Base-by-base conservation (phyloP, 2,797 vertebrate species). In the Catamblyrhynchus diadema region DNA sequence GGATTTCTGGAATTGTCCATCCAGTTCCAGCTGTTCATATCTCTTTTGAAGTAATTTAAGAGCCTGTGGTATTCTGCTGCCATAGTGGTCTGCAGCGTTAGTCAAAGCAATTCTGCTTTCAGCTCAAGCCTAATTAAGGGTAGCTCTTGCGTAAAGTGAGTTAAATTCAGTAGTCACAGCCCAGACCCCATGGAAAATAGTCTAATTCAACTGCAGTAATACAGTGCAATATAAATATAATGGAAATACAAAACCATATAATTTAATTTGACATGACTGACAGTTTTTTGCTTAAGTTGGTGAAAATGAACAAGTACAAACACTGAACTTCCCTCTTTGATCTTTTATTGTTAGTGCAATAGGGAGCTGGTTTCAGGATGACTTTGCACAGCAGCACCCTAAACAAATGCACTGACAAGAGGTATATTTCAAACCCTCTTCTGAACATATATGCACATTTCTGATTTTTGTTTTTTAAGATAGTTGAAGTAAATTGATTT, bases 191-290 rank as follows among this genome's bases (percentile, higher is more conserved):
- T 69, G 91, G 92, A 94, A 96, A 95, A 95, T 66, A 89, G 83
- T 75, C 81, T 89, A 91, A 94, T 92, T 93, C 91, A 95, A 89
- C 73, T 90, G 94, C 86, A 92, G 81, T 53, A 94, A 90, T 80
- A 90, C 42, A 90, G 47, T 73, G 78, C 53, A 93, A 94, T 94
- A 92, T 70, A 94, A 95, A 90, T 93, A 87, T 73, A 96, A 96
- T 83, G 69, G 90, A 95, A 95, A 96, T 95, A 96, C 78, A 91
- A 93, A 96, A 10, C 91, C 91, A 83, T 93, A 62, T 81, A 73
- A 94, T 95, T 94, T 93, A 90, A 96, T 94, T 96, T 92, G 64
- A 92, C 48, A 13, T 74, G 93, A 95, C 74, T 90, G 92, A 69
- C 81, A 91, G 61, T 80, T 91, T 95, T 92, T 67, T 92, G 81